Base-by-base conservation (phyloP, 2,888 invertebrate genomes). In the Itoplectis maculator region DNA sequence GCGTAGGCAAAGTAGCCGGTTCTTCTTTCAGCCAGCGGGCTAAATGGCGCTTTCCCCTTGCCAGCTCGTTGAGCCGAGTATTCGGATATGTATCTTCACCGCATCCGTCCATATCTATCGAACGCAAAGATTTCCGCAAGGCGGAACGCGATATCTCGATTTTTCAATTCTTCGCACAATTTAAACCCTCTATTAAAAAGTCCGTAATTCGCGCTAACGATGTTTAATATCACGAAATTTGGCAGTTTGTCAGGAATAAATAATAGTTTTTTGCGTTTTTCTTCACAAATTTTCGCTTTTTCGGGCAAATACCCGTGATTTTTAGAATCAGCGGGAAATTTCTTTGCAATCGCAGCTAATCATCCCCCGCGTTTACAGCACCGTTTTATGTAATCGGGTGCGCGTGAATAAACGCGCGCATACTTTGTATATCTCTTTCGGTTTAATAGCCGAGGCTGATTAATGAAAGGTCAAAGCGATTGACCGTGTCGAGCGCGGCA, bases 1-100 rank as follows among this genome's bases (percentile, higher is more conserved):
- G 82, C 82, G 80, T 82, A 82, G 82, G 79, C 76, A 82, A 79
- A 82, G 80, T 76, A 82, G 82, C 82, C 73, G 61, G 73, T 82
- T 59, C 75, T 79, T 68, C 61, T 68, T 66, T 54, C 81, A 72
- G 66, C 47, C 66, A 75, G 54, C 54, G 56, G 68, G 68, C 69
- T 79, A 45, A 68, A 45, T 37, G 70, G 20, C 61, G 61, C 61
- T 76, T 72, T 47, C 47, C 54, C 79, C 76, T 29, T 23, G n/a
- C 18, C 69, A 61, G 3, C 40, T 18, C 29, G 15, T 13, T 20
- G 13, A 69, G 42, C 51, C 45, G 13, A 61, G 20, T 20, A 61
- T 49, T 42, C 35, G 42, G 20, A 11, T 61, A 51, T 66, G n/a
- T n/a, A n/a, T n/a, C n/a, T n/a, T 35, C 37, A 51, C 37, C 15